Evolutionary conservation across 2,888 invertebrate species (phyloP).

Genomic region (Plusia festucae): DNA sequence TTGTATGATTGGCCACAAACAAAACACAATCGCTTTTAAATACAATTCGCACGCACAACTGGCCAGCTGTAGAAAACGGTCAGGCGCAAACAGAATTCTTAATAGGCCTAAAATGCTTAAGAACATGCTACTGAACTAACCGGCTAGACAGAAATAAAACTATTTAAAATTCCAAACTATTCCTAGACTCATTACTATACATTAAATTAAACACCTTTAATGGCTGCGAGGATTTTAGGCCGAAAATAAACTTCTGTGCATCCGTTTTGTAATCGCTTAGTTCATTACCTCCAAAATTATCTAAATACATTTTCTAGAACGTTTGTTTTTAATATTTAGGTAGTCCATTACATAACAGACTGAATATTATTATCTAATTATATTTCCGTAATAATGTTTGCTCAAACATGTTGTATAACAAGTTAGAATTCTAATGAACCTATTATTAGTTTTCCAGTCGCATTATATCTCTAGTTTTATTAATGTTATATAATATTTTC

Average conservation of each 20-base stretch:
- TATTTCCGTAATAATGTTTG: background rate
- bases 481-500: background rate
- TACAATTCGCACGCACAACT: background rate
- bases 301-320: constrained; percentile 33
- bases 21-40: background rate
- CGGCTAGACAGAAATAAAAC: constrained; percentile 37
- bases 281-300: constrained; percentile 28
- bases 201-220: constrained; percentile 42
- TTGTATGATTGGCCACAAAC: background rate
- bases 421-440: too few relatives aligned
- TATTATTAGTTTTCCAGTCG: background rate
- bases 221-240: constrained; percentile 21
- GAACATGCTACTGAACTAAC: constrained; percentile 13
- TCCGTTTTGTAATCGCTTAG: constrained; percentile 30
- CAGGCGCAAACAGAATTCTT: background rate
- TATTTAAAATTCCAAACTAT: constrained; percentile 39
- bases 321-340: constrained; percentile 24
- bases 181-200: constrained; percentile 40
- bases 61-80: background rate
- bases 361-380: background rate
- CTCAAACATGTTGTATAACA: too few relatives aligned
- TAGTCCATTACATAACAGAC: background rate
- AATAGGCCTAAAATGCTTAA: background rate
- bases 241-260: constrained; percentile 47
- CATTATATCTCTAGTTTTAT: background rate